Evolutionary conservation across 1,140 invertebrate genomes (phyloP).

Genomic region (Homalodisca vitripennis): DNA sequence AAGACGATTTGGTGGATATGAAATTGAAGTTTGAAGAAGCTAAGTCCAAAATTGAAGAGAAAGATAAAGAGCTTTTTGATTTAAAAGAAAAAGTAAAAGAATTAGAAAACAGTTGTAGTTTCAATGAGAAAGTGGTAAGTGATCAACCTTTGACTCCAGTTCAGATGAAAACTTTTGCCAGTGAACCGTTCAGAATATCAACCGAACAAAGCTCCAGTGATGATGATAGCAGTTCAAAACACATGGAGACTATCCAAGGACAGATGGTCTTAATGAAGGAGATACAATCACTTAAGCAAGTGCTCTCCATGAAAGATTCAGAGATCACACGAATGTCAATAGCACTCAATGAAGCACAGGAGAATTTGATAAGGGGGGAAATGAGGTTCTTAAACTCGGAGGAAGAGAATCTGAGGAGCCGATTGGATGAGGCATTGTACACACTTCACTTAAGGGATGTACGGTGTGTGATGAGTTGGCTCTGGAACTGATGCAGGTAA

Average conservation of each 20-base stretch:
- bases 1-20: not conserved
- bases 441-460: conserved; percentile 86
- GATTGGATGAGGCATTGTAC: conserved; percentile 79
- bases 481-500: conserved; percentile 71
- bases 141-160: not conserved
- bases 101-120: not conserved
- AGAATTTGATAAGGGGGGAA: conserved; percentile 33
- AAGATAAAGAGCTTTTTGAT: not conserved
- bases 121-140: not conserved
- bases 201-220: conserved; percentile 19
- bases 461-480: conserved; percentile 86
- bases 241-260: not conserved
- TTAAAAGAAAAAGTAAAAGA: not conserved
- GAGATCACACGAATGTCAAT: conserved; percentile 27
- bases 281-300: conserved; percentile 14
- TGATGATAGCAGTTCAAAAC: conserved; percentile 8
- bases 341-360: conserved; percentile 20
- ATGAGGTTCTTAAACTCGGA: conserved; percentile 33
- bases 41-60: conserved; percentile 16
- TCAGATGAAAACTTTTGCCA: not conserved
- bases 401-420: conserved; percentile 47
- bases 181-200: conserved; percentile 5
- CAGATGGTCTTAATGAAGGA: conserved; percentile 15
- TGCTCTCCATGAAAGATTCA: conserved; percentile 27
- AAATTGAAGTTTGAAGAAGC: not conserved